phyloP scores from a whole-genome alignment of 30 jellyfish, hydroid and myxozoan genomes.

The Pelagia noctiluca region DNA sequence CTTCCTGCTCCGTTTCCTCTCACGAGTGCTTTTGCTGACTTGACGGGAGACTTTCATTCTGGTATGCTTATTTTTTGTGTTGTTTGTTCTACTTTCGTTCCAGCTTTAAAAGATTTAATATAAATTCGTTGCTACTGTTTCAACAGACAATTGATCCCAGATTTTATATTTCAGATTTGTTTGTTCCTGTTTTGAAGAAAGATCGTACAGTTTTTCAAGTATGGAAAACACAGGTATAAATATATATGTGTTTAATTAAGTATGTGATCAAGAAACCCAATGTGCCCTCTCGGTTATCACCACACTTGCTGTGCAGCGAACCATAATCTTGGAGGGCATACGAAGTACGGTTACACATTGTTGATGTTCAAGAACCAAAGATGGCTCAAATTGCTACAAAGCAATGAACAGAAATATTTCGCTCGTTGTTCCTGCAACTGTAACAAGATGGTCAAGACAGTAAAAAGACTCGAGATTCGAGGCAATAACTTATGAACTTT shows the following conservation, averaged over 20 bases:
- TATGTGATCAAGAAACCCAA: neutral
- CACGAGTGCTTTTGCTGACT: constrained; percentile 90
- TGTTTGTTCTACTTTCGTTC: no score
- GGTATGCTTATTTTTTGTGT: constrained; percentile 74
- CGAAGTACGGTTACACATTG: no score
- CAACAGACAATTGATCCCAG: constrained; percentile 8
- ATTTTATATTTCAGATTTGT: constrained; percentile 25
- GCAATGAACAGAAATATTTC: neutral
- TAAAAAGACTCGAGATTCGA: no score
- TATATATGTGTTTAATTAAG: neutral
- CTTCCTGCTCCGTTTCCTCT: constrained; percentile 64
- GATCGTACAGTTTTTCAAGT: constrained; percentile 27
- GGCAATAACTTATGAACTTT: no score
- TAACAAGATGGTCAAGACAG: no score
- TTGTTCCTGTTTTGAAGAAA: constrained; percentile 30
- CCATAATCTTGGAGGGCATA: neutral
- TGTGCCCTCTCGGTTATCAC: no score
- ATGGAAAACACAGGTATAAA: constrained; percentile 54
- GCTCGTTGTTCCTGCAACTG: no score
- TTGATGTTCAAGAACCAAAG: no score
- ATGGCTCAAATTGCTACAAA: neutral
- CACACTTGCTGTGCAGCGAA: neutral
- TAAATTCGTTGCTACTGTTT: no score
- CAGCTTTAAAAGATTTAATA: no score
- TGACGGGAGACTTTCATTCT: constrained; percentile 86